A percentile compares a stretch with the other conserved stretches of the same genome.
Evolutionary conservation across 2,797 vertebrate genomes (phyloP).

Genomic region (Epinephelus awoara): DNA sequence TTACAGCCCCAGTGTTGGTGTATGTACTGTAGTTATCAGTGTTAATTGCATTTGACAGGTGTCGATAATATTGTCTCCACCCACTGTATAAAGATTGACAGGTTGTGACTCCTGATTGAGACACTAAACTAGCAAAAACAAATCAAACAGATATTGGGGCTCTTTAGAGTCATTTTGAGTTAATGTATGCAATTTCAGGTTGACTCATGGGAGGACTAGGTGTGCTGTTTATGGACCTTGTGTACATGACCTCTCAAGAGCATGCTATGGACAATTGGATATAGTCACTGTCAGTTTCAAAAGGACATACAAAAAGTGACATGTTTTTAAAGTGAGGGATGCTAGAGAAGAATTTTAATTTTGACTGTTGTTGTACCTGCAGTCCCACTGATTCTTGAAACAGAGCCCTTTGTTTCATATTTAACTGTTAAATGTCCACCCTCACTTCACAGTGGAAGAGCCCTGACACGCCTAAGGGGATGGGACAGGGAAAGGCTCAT

Average conservation of each 20-base stretch:
- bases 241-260: too few relatives aligned
- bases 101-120: too few relatives aligned
- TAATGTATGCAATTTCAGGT: too few relatives aligned
- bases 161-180: background rate
- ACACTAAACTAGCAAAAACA: background rate
- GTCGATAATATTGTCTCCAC: too few relatives aligned
- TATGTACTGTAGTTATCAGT: too few relatives aligned
- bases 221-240: too few relatives aligned
- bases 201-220: too few relatives aligned
- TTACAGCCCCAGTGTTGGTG: too few relatives aligned
- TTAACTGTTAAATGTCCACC: conserved; percentile 12
- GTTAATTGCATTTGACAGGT: too few relatives aligned
- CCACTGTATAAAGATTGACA: too few relatives aligned
- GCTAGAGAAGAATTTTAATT: background rate
- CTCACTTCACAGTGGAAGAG: conserved; percentile 16
- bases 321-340: background rate
- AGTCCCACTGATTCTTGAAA: conserved; percentile 13
- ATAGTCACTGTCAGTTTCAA: background rate
- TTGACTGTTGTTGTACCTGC: background rate
- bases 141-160: background rate
- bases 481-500: background rate
- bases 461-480: conserved; percentile 1
- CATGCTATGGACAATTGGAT: background rate
- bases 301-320: background rate
- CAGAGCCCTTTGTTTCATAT: conserved; percentile 18